phyloP scores from a whole-genome alignment of 2,113 vertebrate species.

The Gymnogyps californianus region DNA sequence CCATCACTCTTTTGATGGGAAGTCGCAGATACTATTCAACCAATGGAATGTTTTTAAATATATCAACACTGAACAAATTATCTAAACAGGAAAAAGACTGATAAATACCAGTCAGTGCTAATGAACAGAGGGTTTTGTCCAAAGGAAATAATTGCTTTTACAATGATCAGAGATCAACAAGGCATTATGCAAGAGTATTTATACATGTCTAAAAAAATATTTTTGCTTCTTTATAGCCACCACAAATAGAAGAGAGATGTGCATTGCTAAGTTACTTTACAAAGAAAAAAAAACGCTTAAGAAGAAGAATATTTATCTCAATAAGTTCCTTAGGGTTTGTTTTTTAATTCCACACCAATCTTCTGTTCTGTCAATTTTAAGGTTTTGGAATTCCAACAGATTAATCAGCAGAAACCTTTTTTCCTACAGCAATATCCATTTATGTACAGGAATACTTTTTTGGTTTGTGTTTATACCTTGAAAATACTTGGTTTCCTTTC shows the following conservation, averaged over 20 bases:
- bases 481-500: neutral
- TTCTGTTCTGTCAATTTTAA: neutral
- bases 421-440: neutral
- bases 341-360: neutral
- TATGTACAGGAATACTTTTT: neutral
- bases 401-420: neutral
- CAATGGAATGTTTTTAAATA: conserved; percentile 22
- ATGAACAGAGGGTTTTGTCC: conserved; percentile 13
- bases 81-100: conserved; percentile 52
- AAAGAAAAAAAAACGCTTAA: neutral
- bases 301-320: neutral
- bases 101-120: conserved; percentile 37
- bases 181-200: neutral
- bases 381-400: neutral
- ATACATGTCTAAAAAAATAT: neutral
- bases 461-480: neutral
- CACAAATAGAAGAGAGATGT: neutral
- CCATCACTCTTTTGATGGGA: conserved; percentile 32
- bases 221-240: neutral
- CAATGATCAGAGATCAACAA: neutral
- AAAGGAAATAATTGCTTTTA: conserved; percentile 15
- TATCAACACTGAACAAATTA: conserved; percentile 17
- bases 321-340: neutral
- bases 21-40: neutral
- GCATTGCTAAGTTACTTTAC: neutral